Evolutionary conservation across 2,888 invertebrate genomes (phyloP), one percentile per base, ranked within the genome.

Genomic region (Yponomeuta evonymella): DNA sequence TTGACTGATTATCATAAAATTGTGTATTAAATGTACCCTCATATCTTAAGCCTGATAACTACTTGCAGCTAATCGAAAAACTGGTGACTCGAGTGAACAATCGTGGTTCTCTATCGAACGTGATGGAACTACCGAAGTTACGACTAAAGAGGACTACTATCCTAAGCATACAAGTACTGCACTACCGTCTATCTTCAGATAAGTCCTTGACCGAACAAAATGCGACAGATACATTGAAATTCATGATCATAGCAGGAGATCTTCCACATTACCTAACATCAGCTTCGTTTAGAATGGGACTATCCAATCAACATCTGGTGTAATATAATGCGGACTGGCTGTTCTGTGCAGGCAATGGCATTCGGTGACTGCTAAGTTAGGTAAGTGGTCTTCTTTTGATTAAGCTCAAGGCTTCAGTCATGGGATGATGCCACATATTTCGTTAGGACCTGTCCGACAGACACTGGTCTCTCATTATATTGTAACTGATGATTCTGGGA

Each of bases 21-120:
- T 43, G 43, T 43, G 43, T 43, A 8, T 4, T 43, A 43, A 43
- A 43, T 43, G 43, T 43, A 8, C 43, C 36, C 36, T 5, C 43
- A 58, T 15, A 15, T 58, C 12, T 58, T 58, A 12, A 58, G 67
- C 48, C 67, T 67, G 43, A 67, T 67, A 15, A 68, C 48, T 30
- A 51, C 43, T 70, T 70, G 10, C 70, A 70, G 70, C 70, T 70
- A 62, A 36, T 62, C 68, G 67, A n/a, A 70, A 69, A 70, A 33
- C 70, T 70, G 70, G 70, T 63, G 70, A 70, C 70, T 70, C 70
- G 70, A 63, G 70, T 70, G 70, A 30, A 29, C 23, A 15, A 67
- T 15, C 67, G 65, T 68, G 68, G 43, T 67, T 43, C 15, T 33
- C 65, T 33, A 65, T 30, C 65, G 30, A 67, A 43, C 23, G 36